These are phyloP conservation scores for Mesoclemmys tuberculata DNA, from an alignment of 2,113 vertebrate species.

Conservation along the genomic window DNA sequence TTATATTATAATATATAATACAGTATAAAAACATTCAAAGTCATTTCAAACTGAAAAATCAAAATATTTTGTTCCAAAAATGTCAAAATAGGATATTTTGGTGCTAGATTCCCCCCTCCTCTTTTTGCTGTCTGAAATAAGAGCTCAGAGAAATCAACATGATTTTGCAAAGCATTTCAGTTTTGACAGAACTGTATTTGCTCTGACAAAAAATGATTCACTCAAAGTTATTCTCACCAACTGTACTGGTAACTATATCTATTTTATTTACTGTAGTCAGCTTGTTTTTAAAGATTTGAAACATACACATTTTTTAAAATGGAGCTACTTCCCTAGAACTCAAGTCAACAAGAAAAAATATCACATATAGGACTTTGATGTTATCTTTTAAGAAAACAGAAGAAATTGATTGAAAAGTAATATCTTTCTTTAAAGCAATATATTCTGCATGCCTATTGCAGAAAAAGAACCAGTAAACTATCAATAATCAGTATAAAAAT, in stretches of 20 bases:
- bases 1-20: background rate
- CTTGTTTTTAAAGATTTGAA: background rate
- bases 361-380: background rate
- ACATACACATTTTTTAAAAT: background rate
- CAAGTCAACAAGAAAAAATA: background rate
- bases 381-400: background rate
- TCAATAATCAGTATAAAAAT: background rate
- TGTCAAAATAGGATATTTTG: background rate
- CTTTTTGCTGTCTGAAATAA: background rate
- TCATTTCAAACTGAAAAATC: background rate
- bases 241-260: background rate
- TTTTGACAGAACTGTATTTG: background rate
- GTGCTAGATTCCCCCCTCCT: background rate
- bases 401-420: fast-evolving
- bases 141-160: background rate
- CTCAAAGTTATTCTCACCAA: background rate
- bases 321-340: background rate
- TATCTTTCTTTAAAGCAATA: background rate
- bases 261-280: background rate
- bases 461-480: background rate
- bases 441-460: background rate
- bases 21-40: background rate
- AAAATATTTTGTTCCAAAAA: background rate
- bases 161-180: background rate
- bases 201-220: background rate